Base-by-base conservation (phyloP, 2,797 vertebrate genomes). In the Nyctibius grandis region DNA sequence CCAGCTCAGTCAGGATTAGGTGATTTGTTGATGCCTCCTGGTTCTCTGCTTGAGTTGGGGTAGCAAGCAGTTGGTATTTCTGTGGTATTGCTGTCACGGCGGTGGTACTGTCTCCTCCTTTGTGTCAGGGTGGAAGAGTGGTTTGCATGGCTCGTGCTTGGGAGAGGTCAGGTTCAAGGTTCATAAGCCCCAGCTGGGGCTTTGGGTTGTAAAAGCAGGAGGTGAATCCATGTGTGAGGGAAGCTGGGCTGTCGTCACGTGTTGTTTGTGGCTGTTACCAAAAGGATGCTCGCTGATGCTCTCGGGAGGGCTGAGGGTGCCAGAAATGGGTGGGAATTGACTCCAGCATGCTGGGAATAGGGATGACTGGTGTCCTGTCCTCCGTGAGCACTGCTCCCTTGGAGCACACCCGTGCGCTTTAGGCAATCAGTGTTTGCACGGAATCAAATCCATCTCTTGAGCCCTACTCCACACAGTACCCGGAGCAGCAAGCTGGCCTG, bases 321-420 rank as follows among this genome's bases (percentile, higher is more conserved):
- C 48, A 50, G 42, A 54, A 83, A 15, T 47, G 33, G 36, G 68
- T 51, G 77, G 29, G 51, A 48, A 19, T 12, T 26, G 40, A 48
- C 36, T 21, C 11, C 19, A 33, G 25, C 1, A 2, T 51, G 29
- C 25, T 9, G 36, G 61, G 82, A 68, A 36, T 12, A 36, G 45
- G n/a, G 40, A 9, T 33, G 8, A 23, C 36, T 29, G 26, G 21
- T 78, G 65, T 75, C 26, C 67, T 36, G 15, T 13, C 8, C 61
- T 12, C 14, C 0, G 0, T 25, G 42, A 31, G 8, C 1, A 0
- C 31, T 11, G 47, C 12, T 40, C 7, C 42, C 31, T 36, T 1
- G 0, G 21, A 67, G 84, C 59, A 33, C 25, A 12, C 5, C 29
- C 28, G 3, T 2, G 3, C 15, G 50, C 45, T 36, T 40, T 9